phyloP scores from a whole-genome alignment of 2,797 vertebrate species.

The Onychomys torridus region DNA sequence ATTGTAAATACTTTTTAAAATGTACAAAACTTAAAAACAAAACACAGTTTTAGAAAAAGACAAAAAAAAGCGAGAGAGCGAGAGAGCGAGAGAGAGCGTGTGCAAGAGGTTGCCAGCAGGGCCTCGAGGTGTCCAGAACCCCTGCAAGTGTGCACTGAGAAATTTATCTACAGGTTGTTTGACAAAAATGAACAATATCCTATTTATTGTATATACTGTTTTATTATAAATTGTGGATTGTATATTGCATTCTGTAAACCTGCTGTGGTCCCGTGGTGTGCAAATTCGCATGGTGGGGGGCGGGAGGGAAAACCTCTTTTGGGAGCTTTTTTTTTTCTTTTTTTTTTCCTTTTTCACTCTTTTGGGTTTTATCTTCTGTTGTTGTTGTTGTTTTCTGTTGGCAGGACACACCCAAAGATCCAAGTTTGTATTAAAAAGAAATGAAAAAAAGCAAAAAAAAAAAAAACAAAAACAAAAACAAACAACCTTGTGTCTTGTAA shows the following conservation, averaged over 20 bases:
- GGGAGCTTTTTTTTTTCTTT: constrained; percentile 80
- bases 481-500: constrained; percentile 77
- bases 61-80: constrained; percentile 80
- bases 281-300: constrained; percentile 88
- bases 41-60: constrained; percentile 85
- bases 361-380: constrained; percentile 86
- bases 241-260: constrained; percentile 91
- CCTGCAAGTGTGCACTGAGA: constrained; percentile 90
- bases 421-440: constrained; percentile 87
- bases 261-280: constrained; percentile 91
- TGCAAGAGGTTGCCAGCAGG: constrained; percentile 85
- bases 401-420: constrained; percentile 89
- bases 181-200: constrained; percentile 88
- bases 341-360: constrained; percentile 84
- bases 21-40: constrained; percentile 85
- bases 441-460: constrained; percentile 79
- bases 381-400: constrained; percentile 86
- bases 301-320: constrained; percentile 82
- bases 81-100: constrained; percentile 80
- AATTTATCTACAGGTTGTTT: constrained; percentile 88
- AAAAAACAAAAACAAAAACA: background rate
- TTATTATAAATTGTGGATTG: constrained; percentile 92
- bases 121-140: constrained; percentile 76
- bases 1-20: constrained; percentile 97
- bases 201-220: constrained; percentile 93